A percentile compares a stretch with the other conserved stretches of the same genome.
Conservation (phyloP, 2,888 invertebrate species). For the Apotomis turbidana region DNA sequence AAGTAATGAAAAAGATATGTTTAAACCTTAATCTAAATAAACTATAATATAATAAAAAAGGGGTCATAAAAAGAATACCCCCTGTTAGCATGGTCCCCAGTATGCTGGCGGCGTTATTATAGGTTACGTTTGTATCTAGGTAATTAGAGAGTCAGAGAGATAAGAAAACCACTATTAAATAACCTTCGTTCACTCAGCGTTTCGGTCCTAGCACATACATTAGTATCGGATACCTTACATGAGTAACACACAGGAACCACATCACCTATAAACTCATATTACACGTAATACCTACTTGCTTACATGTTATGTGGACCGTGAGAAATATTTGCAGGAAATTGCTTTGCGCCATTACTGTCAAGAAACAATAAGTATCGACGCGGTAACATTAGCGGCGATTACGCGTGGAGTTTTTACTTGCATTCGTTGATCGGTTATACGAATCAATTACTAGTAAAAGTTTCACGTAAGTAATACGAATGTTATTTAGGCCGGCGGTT, state of each 20-base stretch:
- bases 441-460: slow-evolving; percentile 64
- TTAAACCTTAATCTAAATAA: too few species aligned
- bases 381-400: slow-evolving; percentile 52
- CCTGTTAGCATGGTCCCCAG: too few species aligned
- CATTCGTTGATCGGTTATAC: slow-evolving; percentile 56
- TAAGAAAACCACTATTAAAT: background rate
- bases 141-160: too few species aligned
- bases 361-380: slow-evolving; percentile 64
- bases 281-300: slow-evolving; percentile 35
- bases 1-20: too few species aligned
- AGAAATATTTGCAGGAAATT: slow-evolving; percentile 72
- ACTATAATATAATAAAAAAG: too few species aligned
- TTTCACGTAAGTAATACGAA: slow-evolving; percentile 62
- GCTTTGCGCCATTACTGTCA: slow-evolving; percentile 74
- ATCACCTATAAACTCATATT: slow-evolving; percentile 32
- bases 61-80: too few species aligned
- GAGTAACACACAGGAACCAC: slow-evolving; percentile 18
- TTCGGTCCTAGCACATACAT: background rate
- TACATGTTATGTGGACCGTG: slow-evolving; percentile 65
- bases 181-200: background rate
- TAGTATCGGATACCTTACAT: slow-evolving; percentile 4
- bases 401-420: slow-evolving; percentile 52
- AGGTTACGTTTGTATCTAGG: too few species aligned
- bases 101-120: too few species aligned
- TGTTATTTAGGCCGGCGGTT: slow-evolving; percentile 63